Evolutionary conservation across 1,140 invertebrate genomes (phyloP), one percentile per base, ranked within the genome.

Genomic region (Sycophaga agraensis): DNA sequence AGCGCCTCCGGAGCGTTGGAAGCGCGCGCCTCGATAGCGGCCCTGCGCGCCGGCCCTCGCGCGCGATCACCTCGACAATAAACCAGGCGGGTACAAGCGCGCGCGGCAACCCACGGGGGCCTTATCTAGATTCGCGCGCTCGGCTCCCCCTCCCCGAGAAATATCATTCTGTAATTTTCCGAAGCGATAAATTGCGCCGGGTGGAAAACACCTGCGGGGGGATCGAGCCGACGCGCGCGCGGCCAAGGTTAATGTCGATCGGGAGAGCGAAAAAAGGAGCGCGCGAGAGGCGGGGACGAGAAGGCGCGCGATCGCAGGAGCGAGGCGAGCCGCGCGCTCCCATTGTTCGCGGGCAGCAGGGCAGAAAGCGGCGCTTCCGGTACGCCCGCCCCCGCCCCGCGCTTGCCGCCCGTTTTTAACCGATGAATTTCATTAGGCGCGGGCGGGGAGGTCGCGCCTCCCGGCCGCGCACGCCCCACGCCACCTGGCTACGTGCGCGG

Each of bases 361-460:
- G 69, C 74, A 71, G 73, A 77, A 77, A 78, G 74, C 68, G 63
- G 51, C 57, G 65, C 72, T 78, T 78, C 76, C 76, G 76, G 72
- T 73, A 75, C 26, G 6, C 43, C 43, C 17, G n/a, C 21, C 35
- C 37, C 22, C 0, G 16, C 17, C 34, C 55, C 42, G 56, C 39
- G 40, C 56, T 58, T 28, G 46, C 34, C 22, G 19, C 45, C 21
- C 28, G 26, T 40, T 34, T 51, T 34, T 43, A 43, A 51, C 12
- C 19, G 28, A 59, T 59, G 45, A 49, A 59, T 49, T 50, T 50
- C 45, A 50, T 59, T 59, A 26, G 1, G 16, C n/a, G 31, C 8
- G 31, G 34, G 24, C 39, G n/a, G n/a, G n/a, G n/a, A n/a, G n/a
- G n/a, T 31, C 28, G 28, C 28, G 5, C 28, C 11, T 31, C 28